Evolutionary conservation across 2,797 vertebrate genomes (phyloP), one percentile per base, ranked within the genome.

Genomic region (Aselliscus stoliczkanus): DNA sequence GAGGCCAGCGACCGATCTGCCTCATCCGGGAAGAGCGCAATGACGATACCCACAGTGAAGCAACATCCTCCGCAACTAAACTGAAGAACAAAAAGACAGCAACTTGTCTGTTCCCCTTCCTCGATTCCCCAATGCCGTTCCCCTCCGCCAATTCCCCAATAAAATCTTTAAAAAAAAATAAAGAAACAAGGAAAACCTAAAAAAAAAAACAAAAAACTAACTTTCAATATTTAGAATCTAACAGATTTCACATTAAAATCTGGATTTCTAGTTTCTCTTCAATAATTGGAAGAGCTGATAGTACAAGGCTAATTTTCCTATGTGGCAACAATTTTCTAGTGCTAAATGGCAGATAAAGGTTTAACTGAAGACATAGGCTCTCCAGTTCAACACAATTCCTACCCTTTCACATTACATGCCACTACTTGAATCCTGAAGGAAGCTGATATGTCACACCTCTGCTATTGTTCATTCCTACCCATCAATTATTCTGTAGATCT

Each of bases 201-300:
- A 5, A 42, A 9, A 42, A 42, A 42, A 42, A 42, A 6, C 42
- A 85, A 93, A 93, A 85, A 81, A 80, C n/a, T 17, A 9, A 58
- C 60, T 81, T 92, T 15, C 47, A 86, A 65, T 65, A 82, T 83
- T 91, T 85, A 81, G 18, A 93, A 44, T 76, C 29, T n/a, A 80
- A 73, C 1, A 75, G 52, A 62, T 85, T 90, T 88, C 23, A 76
- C 12, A 79, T 44, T 84, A 62, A 96, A 93, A 69, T 76, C 10
- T 76, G 52, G 52, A 67, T 96, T 85, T 93, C 58, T 80, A 47
- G 18, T 76, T 95, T 82, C 17, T 76, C 31, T 82, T 93, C 65
- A 92, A 50, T 62, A 93, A 62, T 29, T 93, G 64, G 12, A 95
- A 85, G 58, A 73, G 25, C 13, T 88, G 42, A 52, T 13, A 88